Conservation (phyloP, 2,113 vertebrate species). For the Ictalurus furcatus region DNA sequence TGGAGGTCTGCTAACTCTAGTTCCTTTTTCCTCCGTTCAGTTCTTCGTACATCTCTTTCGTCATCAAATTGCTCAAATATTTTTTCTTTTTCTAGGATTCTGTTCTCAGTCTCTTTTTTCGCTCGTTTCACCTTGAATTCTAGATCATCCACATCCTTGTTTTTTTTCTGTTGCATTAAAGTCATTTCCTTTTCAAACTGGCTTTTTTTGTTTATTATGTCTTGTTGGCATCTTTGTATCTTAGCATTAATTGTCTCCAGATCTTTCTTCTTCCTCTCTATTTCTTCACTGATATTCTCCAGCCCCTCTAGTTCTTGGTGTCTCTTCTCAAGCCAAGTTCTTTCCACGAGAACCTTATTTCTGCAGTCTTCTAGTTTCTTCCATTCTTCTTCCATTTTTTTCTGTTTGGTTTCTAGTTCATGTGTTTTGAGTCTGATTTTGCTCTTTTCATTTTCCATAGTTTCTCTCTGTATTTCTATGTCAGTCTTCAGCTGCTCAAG, state of each 20-base stretch:
- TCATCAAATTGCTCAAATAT: not conserved
- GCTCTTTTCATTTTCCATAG: slow-evolving; percentile 1
- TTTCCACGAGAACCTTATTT: not conserved
- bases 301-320: slow-evolving; percentile 26
- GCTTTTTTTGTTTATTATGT: slow-evolving; percentile 7
- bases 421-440: not conserved
- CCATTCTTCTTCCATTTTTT: slow-evolving; percentile 10
- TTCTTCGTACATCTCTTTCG: not conserved
- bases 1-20: not conserved
- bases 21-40: not conserved
- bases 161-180: too few species aligned
- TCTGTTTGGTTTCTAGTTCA: slow-evolving; percentile 20
- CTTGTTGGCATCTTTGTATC: slow-evolving; percentile 7
- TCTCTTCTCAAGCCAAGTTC: not conserved
- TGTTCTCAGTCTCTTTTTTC: not conserved
- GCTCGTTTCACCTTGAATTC: not conserved
- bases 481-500: slow-evolving; percentile 20
- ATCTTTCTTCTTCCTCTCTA: not conserved
- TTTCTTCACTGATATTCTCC: not conserved
- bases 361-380: slow-evolving; percentile 16
- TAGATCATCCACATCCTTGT: not conserved
- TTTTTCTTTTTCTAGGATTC: too few species aligned
- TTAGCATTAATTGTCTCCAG: slow-evolving; percentile 1
- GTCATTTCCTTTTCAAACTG: not conserved
- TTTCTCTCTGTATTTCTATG: slow-evolving; percentile 1